Base-by-base conservation (phyloP, 2,113 vertebrate genomes). In the Cottus gobio region DNA sequence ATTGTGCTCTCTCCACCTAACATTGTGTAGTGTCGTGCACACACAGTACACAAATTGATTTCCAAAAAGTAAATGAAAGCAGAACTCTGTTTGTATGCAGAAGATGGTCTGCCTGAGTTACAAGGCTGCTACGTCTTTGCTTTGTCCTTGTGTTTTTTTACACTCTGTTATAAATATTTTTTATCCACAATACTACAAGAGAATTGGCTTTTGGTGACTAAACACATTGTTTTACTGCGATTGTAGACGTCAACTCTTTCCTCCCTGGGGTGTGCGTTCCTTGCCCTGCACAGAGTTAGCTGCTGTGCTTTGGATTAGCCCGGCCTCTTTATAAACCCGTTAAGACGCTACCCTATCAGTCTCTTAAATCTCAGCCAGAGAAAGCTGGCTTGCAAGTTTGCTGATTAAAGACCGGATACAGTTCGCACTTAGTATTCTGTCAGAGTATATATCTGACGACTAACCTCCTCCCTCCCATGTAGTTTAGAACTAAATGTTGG, bases 271-370 rank as follows among this genome's bases (percentile, higher is more conserved):
- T 67, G 42, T 81, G 65, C 80, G 80, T 84, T 66, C n/a, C 65
- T 80, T 44, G 58, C 62, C 76, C 68, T 80, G 82, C 37, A 60
- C 13, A 69, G 70, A 61, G 80, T 74, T 82, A 77, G 75, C 22
- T 74, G 52, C 76, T 67, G 9, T 80, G 63, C 4, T 60, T 16
- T 44, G 82, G 90, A 90, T 91, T 90, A 90, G 26, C 24, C 12
- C 39, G 5, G 58, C 31, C 57, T 79, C 86, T 63, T 31, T 7
- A 13, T 71, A 85, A 93, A 85, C 86, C 84, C 66, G 75, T 92
- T 92, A 90, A 91, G 71, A 50, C 71, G 77, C 71, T 66, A 75
- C 80, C 64, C 69, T 90, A 85, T 89, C 85, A 71, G 11, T 84
- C 78, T 46, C 80, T 67, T 69, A 9, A 34, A 57, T 75, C 84